Conservation (phyloP, 2,888 invertebrate genomes). For the Yponomeuta sedellus region DNA sequence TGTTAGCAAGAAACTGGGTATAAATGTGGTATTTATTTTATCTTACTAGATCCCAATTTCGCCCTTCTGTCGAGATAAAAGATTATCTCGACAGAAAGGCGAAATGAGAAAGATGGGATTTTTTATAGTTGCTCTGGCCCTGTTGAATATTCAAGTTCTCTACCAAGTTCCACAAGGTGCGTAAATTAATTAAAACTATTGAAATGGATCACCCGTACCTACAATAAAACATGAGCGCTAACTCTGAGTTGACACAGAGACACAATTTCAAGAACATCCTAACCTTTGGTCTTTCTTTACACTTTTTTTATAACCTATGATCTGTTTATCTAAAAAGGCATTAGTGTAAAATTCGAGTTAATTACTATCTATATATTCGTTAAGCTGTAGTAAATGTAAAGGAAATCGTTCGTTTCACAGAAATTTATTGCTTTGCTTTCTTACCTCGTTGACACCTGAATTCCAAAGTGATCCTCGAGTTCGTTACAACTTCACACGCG, state of each 20-base stretch:
- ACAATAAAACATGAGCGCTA: background rate
- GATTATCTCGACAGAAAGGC: too few species aligned
- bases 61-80: too few species aligned
- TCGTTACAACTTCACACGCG: constrained; percentile 70
- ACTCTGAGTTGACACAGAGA: constrained; percentile 21
- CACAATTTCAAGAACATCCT: constrained; percentile 50
- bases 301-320: constrained; percentile 41
- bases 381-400: background rate
- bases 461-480: constrained; percentile 63
- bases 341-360: constrained; percentile 23
- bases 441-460: constrained; percentile 77
- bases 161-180: too few species aligned
- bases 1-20: too few species aligned
- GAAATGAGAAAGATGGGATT: too few species aligned
- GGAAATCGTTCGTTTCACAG: constrained; percentile 25
- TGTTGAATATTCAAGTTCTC: too few species aligned
- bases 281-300: constrained; percentile 68
- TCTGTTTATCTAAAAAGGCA: constrained; percentile 34
- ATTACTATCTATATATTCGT: constrained; percentile 27
- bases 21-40: too few species aligned
- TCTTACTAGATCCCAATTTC: too few species aligned
- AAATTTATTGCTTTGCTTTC: constrained; percentile 57
- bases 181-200: too few species aligned
- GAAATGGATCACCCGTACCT: too few species aligned
- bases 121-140: too few species aligned